These are phyloP conservation scores for Xylocopa sonorina DNA, from an alignment of 1,140 invertebrate genomes.

Conservation along the genomic window DNA sequence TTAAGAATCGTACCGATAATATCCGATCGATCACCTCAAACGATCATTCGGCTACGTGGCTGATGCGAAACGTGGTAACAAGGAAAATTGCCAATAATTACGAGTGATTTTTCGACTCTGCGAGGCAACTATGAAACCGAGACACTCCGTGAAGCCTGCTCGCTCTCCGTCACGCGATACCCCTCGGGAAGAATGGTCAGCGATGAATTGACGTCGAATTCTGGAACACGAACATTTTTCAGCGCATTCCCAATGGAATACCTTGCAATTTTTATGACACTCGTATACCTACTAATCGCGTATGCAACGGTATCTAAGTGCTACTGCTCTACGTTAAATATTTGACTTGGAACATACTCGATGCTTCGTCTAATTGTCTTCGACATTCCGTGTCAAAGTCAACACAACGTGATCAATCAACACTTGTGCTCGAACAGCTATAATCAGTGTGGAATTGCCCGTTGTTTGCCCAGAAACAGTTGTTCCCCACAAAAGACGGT, in stretches of 20 bases:
- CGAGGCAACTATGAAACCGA: not conserved
- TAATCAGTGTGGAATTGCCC: slow-evolving; percentile 18
- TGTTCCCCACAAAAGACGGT: slow-evolving; percentile 6
- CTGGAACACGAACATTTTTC: not conserved
- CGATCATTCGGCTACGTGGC: too few relatives aligned
- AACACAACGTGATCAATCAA: not conserved
- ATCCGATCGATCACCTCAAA: too few relatives aligned
- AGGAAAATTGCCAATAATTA: slow-evolving; percentile 9
- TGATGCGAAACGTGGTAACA: not conserved
- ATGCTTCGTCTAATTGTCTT: too few relatives aligned
- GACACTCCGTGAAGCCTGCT: not conserved
- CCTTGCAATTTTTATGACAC: too few relatives aligned
- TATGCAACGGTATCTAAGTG: too few relatives aligned
- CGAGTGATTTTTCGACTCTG: not conserved
- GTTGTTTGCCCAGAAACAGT: slow-evolving; percentile 43
- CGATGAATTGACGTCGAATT: not conserved
- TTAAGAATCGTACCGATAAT: too few relatives aligned
- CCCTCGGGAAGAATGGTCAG: not conserved
- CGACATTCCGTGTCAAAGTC: too few relatives aligned
- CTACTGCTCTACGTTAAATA: too few relatives aligned
- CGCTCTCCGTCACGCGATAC: not conserved
- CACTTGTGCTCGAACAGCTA: slow-evolving; percentile 10
- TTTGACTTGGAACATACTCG: too few relatives aligned
- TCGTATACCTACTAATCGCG: too few relatives aligned
- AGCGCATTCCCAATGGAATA: not conserved